Base-by-base conservation (phyloP, 1,140 invertebrate species). In the Monomorium pharaonis region DNA sequence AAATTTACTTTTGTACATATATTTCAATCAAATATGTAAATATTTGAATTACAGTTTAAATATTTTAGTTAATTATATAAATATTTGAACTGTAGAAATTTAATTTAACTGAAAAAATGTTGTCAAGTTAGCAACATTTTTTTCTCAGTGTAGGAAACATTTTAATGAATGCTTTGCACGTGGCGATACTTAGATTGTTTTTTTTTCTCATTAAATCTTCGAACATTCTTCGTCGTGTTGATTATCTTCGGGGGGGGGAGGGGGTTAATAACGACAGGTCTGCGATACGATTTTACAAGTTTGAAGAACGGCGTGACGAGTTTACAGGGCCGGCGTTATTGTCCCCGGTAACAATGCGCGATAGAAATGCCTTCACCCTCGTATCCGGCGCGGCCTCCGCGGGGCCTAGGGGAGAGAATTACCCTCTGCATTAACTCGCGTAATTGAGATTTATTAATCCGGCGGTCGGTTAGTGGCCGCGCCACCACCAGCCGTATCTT, bases 391-490 rank as follows among this genome's bases (percentile, higher is more conserved):
- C n/a, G 65, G 27, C 75, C 74, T 76, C 75, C 42, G 49, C 83
- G 65, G 65, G 63, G 74, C 42, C 85, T 58, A 89, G 91, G 90
- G 92, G 88, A 91, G 89, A 87, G 88, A 92, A 93, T 92, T 92
- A 91, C 86, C 90, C 92, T 84, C 85, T 88, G 80, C 89, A 93
- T 94, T 93, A 93, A 94, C 88, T 94, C 91, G 85, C 91, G 91
- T 94, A 94, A 94, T 94, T 94, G 93, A 94, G 93, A 94, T 94
- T 94, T 94, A 94, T 94, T 94, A 94, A 93, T 94, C 92, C 89
- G 80, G 91, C 88, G 91, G 88, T 80, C 86, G 88, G 67, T 87
- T 80, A 69, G 88, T 91, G 91, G 92, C 89, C 84, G 89, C 88
- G 83, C 77, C n/a, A n/a, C n/a, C n/a, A 85, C 51, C 84, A 70